Evolutionary conservation across 30 jellyfish, hydroid and myxozoan genomes (phyloP), one percentile per base, ranked within the genome.

Genomic region (Aurelia sp.): DNA sequence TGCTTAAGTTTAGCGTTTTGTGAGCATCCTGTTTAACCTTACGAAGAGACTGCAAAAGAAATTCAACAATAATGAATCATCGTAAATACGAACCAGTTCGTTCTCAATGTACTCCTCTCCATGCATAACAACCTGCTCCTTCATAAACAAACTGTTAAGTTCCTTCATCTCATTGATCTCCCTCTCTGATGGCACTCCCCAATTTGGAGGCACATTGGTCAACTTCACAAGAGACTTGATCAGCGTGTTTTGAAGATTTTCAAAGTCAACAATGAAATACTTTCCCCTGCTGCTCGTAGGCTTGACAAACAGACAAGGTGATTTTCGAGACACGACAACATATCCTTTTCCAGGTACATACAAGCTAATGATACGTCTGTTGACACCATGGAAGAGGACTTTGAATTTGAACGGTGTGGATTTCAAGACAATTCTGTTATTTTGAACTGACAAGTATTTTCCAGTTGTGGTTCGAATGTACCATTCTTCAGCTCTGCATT

Each of bases 401-500:
- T 75, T 74, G 89, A 86, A 86, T 62, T 58, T 86, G 66, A 64
- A 60, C 24, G 95, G 95, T 77, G 76, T 60, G 15, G 67, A 65
- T 24, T 41, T 64, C 70, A 86, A 31, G 51, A 75, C 95, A 18
- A 86, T 31, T 18, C 17, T 74, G 62, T 67, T 68, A 53, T 67
- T 77, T 64, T 75, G 70, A 21, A 86, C 87, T 7, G 86, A 50
- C 70, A 86, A 51, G 89, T 86, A 86, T 47, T 74, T 86, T 13
- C 95, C 89, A 24, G 80, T 16, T 2, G 80, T 48, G 1, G 95
- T 35, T 13, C 66, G 52, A 38, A 86, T 52, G 64, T 61, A 10
- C 95, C 95, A 86, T 75, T 86, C 95, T 31, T 86, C 95, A 3
- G 77, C 35, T 53, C 88, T 67, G 91, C 91, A 75, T 12, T 67